Evolutionary conservation across 2,797 vertebrate species (phyloP), one percentile per base, ranked within the genome.

Genomic region (Chloroceryle amazona): DNA sequence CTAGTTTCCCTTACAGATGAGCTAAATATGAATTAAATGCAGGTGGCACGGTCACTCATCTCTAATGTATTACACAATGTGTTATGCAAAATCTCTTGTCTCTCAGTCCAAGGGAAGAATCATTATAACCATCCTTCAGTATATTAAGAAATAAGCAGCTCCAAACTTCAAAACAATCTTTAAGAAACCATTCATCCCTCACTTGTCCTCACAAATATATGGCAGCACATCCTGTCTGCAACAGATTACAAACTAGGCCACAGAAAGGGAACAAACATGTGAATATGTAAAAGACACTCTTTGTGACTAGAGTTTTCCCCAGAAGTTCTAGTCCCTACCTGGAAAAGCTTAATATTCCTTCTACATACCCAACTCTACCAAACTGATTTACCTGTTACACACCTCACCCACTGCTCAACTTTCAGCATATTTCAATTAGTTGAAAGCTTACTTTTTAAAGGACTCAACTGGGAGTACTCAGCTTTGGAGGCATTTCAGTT

Each of bases 361-460:
- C 79, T 46, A 42, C n/a, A 10, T 35, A 46, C 52, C 49, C n/a
- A 66, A 18, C 29, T 60, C 55, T 60, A 93, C 84, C 75, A 47
- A 67, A n/a, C 60, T 18, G 6, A 92, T 95, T 91, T 97, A 95
- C 72, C 95, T 97, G 95, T 89, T 93, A 94, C 93, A 89, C 75
- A 95, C 79, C 81, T 95, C 65, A 95, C 35, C 85, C 84, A 75
- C 67, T 52, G 83, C 63, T 97, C 90, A 96, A 96, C 88, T 95
- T 93, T 70, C 42, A 91, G 86, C 93, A 89, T 93, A 96, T 97
- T 96, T 97, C 94, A 98, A 96, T 97, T 97, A 97, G 79, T 91
- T 97, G 93, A 92, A 97, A 97, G 91, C 76, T 97, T 97, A 94
- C 94, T 95, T 97, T 98, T 97, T 95, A 97, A 97, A 97, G 93